Base-by-base conservation (phyloP, 2,888 invertebrate genomes). In the Coecobrya sp. region DNA sequence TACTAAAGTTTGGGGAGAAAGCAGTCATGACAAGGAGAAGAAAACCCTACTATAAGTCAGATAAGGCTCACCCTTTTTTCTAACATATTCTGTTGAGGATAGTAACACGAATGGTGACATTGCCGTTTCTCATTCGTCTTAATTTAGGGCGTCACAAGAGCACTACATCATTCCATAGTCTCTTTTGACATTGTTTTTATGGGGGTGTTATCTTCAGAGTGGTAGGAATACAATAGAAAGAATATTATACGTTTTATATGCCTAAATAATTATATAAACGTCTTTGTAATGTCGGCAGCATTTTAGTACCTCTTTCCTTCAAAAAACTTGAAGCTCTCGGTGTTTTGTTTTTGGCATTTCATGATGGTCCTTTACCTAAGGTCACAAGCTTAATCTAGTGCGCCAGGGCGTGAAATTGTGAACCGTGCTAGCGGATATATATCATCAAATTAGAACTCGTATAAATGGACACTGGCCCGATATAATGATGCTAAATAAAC, bases 41-140 rank as follows among this genome's bases (percentile, higher is more conserved):
- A 13, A 68, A 68, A 25, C 65, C 5, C 27, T 13, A n/a, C 3
- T 11, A 27, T 19, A 22, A 65, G 25, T 52, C 11, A 13, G 7
- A 55, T 13, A 49, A 10, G 49, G 13, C 49, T 49, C 59, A 59
- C 59, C 1, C 0, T 59, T 59, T 59, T 16, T 7, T 19, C 59
- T 7, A 22, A 59, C 19, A 19, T 4, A 59, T n/a, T 5, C 19
- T 19, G 59, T 59, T 19, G 59, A 59, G 59, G n/a, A 19, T 5
- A 65, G 10, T 36, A 68, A 36, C 22, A 27, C 16, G 19, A 36
- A 16, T 36, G 10, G 19, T 45, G 73, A n/a, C 73, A 73, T 0
- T 59, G 55, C 55, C 79, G 25, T 73, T 59, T 25, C 84, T 59
- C 89, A 89, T 89, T 84, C 84, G 84, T 89, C 89, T 89, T 89